These are phyloP conservation scores for Halictus rubicundus DNA, from an alignment of 1,140 invertebrate species.

Conservation along the genomic window DNA sequence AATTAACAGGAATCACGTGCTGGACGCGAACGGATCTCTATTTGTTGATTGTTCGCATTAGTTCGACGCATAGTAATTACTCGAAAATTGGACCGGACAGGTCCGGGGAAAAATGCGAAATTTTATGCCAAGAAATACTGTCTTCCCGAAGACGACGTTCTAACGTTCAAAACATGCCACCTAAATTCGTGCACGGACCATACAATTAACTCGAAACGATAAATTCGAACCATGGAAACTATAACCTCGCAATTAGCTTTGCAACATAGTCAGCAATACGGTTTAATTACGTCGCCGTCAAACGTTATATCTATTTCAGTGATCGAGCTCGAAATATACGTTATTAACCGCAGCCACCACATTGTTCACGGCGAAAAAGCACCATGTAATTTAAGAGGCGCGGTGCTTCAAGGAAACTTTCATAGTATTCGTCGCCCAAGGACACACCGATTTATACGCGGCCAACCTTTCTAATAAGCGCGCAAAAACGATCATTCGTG, in stretches of 20 bases:
- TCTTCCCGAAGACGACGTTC: no score
- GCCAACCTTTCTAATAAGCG: background rate
- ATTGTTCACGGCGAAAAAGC: slow-evolving; percentile 41
- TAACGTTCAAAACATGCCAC: no score
- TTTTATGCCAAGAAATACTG: background rate
- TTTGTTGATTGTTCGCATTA: slow-evolving; percentile 32
- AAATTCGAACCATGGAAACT: background rate
- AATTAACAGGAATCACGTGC: slow-evolving; percentile 43
- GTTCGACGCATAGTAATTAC: slow-evolving; percentile 30
- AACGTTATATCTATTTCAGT: slow-evolving; percentile 33
- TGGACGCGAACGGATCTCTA: background rate
- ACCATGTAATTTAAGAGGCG: slow-evolving; percentile 37
- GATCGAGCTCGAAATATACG: slow-evolving; percentile 40
- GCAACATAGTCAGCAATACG: background rate
- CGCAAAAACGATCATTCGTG: no score
- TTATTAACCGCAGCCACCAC: slow-evolving; percentile 41
- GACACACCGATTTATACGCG: background rate
- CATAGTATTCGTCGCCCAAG: slow-evolving; percentile 17
- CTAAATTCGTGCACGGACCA: no score
- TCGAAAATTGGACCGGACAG: background rate
- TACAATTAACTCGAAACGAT: no score
- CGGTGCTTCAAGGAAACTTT: slow-evolving; percentile 9
- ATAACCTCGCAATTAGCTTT: background rate
- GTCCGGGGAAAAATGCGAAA: background rate
- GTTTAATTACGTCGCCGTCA: slow-evolving; percentile 43